Percentiles rank a stretch among this genome's conserved stretches.
phyloP scores from a whole-genome alignment of 2,797 vertebrate species.

The Siniperca scherzeri region DNA sequence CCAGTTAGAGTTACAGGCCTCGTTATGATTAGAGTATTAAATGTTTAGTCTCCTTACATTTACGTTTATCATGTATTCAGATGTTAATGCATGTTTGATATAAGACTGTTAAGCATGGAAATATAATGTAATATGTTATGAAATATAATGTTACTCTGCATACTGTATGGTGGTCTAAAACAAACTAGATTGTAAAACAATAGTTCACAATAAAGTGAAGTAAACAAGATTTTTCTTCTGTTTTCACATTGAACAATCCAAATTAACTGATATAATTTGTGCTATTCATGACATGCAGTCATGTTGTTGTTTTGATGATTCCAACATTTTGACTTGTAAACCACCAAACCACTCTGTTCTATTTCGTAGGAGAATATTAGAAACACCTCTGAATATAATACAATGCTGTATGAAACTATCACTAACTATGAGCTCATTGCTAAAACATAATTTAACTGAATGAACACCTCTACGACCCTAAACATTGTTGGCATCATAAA shows the following conservation, averaged over 20 bases:
- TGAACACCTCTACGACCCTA: no score
- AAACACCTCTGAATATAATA: no score
- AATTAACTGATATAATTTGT: neutral
- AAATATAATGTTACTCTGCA: neutral
- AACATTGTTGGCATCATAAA: no score
- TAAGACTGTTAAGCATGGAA: neutral
- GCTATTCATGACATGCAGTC: neutral
- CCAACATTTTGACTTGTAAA: conserved; percentile 3
- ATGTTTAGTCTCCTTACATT: neutral
- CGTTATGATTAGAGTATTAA: conserved; percentile 12
- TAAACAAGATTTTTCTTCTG: neutral
- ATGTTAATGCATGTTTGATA: neutral
- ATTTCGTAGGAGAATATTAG: no score
- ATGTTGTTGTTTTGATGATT: neutral
- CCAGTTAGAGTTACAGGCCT: neutral
- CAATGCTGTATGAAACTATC: no score
- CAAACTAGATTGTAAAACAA: neutral
- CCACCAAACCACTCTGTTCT: no score
- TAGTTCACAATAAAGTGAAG: neutral
- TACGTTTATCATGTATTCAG: conserved; percentile 7
- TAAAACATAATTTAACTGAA: no score
- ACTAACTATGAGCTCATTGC: no score
- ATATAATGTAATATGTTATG: neutral
- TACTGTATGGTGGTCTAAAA: neutral
- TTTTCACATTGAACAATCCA: neutral